Conservation (phyloP, 2,113 vertebrate species). For the Ceuthmochares aereus region DNA sequence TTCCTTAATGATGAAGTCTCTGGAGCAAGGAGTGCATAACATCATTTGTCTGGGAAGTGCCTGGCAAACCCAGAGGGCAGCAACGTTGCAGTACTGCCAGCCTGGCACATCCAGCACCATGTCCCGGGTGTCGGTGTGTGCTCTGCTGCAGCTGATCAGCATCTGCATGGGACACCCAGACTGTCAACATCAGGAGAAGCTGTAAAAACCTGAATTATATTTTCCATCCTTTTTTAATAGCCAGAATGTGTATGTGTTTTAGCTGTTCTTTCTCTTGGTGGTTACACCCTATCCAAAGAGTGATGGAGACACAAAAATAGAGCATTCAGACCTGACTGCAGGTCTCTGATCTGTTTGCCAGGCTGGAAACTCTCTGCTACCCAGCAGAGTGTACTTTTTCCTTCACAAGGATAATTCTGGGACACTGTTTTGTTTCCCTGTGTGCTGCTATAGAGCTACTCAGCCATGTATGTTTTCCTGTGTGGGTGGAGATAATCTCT, state of each 20-base stretch:
- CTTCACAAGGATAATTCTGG: not conserved
- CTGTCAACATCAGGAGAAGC: accelerated
- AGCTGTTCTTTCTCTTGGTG: not conserved
- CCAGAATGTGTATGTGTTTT: not conserved
- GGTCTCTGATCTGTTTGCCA: not conserved
- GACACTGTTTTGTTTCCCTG: conserved; percentile 2
- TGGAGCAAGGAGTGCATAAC: not conserved
- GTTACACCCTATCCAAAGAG: not conserved
- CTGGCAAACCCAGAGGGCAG: not conserved
- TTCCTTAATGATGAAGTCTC: not conserved
- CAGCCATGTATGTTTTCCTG: conserved; percentile 15
- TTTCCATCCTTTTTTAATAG: not conserved
- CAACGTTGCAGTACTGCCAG: not conserved
- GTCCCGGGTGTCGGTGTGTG: not conserved
- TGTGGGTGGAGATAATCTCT: conserved; percentile 65
- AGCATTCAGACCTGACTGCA: not conserved
- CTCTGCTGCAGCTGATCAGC: not conserved
- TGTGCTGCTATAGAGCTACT: not conserved
- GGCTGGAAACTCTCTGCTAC: not conserved
- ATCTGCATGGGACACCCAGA: not conserved
- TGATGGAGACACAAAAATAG: not conserved
- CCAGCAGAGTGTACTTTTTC: not conserved
- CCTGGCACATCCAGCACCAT: not conserved
- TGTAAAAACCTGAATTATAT: not conserved
- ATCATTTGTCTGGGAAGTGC: not conserved